Percentiles rank a stretch among this genome's conserved stretches.
Evolutionary conservation across 1,140 invertebrate species (phyloP).

Genomic region (Amphibalanus amphitrite): DNA sequence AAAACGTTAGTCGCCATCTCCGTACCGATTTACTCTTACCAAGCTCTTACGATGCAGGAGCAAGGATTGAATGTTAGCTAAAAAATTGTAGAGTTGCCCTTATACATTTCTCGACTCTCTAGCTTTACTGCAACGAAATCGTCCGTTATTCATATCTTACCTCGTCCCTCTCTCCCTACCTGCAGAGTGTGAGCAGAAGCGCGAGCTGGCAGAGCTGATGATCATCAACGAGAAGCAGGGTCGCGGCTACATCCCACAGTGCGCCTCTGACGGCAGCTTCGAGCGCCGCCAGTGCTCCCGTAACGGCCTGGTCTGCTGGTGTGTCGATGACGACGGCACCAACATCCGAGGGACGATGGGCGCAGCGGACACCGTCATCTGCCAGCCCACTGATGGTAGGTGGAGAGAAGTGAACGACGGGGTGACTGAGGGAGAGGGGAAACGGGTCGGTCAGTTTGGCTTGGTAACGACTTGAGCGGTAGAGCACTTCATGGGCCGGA

Average conservation of each 20-base stretch:
- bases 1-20: too few relatives aligned
- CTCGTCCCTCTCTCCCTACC: not conserved
- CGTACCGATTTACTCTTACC: too few relatives aligned
- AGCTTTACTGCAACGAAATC: not conserved
- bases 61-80: too few relatives aligned
- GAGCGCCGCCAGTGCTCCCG: constrained; percentile 50
- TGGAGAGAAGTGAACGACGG: not conserved
- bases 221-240: constrained; percentile 56
- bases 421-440: too few relatives aligned
- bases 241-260: constrained; percentile 62
- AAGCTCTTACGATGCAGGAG: too few relatives aligned
- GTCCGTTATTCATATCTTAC: not conserved
- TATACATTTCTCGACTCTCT: too few relatives aligned
- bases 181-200: constrained; percentile 47
- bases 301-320: constrained; percentile 72
- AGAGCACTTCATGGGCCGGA: too few relatives aligned
- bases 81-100: too few relatives aligned
- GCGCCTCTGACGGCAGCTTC: constrained; percentile 45
- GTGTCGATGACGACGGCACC: constrained; percentile 50
- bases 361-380: constrained; percentile 46
- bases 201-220: constrained; percentile 52
- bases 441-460: too few relatives aligned
- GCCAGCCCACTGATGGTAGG: constrained; percentile 23
- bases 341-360: constrained; percentile 61
- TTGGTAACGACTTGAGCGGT: too few relatives aligned